phyloP scores from a whole-genome alignment of 1,140 invertebrate species.

The Musca domestica region DNA sequence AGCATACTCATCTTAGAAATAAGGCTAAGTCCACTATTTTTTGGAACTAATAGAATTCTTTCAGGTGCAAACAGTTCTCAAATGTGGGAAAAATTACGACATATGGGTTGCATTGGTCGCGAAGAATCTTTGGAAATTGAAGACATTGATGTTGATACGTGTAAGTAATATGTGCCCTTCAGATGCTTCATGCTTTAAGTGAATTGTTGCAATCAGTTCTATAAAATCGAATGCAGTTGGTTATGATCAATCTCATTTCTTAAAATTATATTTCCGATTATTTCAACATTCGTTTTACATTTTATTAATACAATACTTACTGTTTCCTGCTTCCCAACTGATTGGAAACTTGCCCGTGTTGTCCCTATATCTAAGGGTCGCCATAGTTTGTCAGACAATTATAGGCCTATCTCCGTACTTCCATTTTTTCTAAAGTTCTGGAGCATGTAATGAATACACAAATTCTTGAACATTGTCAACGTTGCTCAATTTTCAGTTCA shows the following conservation, averaged over 20 bases:
- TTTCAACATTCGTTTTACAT: background rate
- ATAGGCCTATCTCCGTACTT: too few relatives aligned
- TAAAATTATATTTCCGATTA: background rate
- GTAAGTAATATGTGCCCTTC: background rate
- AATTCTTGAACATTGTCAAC: too few relatives aligned
- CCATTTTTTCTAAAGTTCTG: too few relatives aligned
- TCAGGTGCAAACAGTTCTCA: background rate
- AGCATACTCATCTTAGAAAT: background rate
- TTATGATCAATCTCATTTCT: background rate
- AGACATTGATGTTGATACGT: background rate
- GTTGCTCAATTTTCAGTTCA: too few relatives aligned
- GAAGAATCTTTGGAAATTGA: background rate
- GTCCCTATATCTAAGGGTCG: background rate
- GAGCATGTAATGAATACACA: too few relatives aligned
- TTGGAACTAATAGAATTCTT: too few relatives aligned
- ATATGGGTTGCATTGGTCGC: background rate
- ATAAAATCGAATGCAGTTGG: background rate
- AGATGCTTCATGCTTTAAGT: background rate
- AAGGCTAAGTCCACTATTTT: background rate
- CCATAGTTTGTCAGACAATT: too few relatives aligned
- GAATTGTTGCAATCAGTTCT: background rate
- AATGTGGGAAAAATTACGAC: background rate
- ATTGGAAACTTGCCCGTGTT: background rate
- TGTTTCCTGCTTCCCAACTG: background rate
- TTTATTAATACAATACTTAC: background rate